Evolutionary conservation across 2,113 vertebrate genomes (phyloP), one percentile per base, ranked within the genome.

Genomic region (Prionailurus viverrinus): DNA sequence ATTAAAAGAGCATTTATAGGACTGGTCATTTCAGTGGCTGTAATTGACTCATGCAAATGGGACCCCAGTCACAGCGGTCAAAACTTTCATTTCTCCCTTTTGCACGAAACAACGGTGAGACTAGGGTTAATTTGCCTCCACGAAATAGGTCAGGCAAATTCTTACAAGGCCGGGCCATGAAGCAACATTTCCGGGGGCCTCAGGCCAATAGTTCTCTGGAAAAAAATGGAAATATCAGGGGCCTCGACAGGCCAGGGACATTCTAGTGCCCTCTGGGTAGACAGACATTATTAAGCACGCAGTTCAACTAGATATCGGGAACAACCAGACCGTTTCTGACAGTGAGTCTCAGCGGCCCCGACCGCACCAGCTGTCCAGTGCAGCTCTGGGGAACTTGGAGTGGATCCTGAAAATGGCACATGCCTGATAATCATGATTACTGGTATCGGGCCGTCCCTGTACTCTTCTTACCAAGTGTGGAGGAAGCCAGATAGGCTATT

Each of bases 61-160:
- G 23, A 66, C 18, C 51, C 6, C 6, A 4, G 65, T 82, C 6
- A 58, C 8, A 69, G 45, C 23, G 78, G 63, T 13, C 65, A 31
- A 86, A 79, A 91, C 27, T 36, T 90, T 51, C 25, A 65, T 89
- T 53, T 95, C 21, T 53, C 45, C 33, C 19, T 94, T 89, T 80
- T 33, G 84, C 33, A 18, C 55, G 63, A 81, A 80, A 80, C 82
- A 93, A 84, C 58, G 86, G 48, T 69, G 80, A 31, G 39, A 31
- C 53, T 36, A 27, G 74, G 21, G 69, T 80, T 71, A 19, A 82
- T 82, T 87, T 71, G n/a, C 23, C 25, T 94, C 55, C 31, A 82
- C 14, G 65, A 97, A 94, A 69, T 84, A 96, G 97, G 91, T 86
- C 89, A 92, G 85, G 58, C 48, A 81, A 16, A 71, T 68, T 89